A percentile compares a stretch with the other conserved stretches of the same genome.
These are phyloP conservation scores for Parapsyche elsis DNA, from an alignment of 1,140 invertebrate species.

Conservation along the genomic window DNA sequence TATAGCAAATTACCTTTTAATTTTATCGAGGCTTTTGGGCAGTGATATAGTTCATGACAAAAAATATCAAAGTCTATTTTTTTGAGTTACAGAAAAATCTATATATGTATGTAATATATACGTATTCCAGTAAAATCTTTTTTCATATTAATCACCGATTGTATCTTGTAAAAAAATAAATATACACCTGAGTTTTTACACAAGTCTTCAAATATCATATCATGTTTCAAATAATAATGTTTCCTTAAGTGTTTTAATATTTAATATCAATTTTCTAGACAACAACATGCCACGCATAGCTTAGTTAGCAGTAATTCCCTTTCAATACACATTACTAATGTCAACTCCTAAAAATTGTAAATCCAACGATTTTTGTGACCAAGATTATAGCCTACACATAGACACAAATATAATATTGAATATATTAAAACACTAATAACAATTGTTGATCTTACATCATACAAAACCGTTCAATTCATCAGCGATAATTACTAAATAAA, in stretches of 20 bases:
- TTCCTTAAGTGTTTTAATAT: background rate
- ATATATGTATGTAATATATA: too few relatives aligned
- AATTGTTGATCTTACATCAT: slow-evolving; percentile 13
- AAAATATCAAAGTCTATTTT: background rate
- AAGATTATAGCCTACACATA: slow-evolving; percentile 10
- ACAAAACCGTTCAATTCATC: background rate
- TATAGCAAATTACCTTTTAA: slow-evolving; percentile 3
- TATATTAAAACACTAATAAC: slow-evolving; percentile 22
- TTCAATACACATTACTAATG: slow-evolving; percentile 1
- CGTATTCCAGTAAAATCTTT: too few relatives aligned
- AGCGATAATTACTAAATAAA: background rate
- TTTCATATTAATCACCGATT: too few relatives aligned
- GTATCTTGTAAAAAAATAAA: too few relatives aligned
- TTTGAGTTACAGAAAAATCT: too few relatives aligned
- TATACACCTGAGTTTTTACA: background rate
- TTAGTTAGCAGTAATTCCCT: slow-evolving; percentile 3
- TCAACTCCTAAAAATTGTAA: slow-evolving; percentile 12
- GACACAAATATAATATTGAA: slow-evolving; percentile 30
- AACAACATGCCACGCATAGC: slow-evolving; percentile 19
- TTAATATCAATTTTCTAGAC: slow-evolving; percentile 22
- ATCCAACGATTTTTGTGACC: slow-evolving; percentile 13
- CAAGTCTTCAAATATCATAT: background rate
- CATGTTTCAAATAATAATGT: background rate
- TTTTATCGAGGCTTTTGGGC: slow-evolving; percentile 18
- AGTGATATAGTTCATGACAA: slow-evolving; percentile 16